These are phyloP conservation scores for Euleptes europaea DNA, from an alignment of 2,113 vertebrate species.

Conservation along the genomic window DNA sequence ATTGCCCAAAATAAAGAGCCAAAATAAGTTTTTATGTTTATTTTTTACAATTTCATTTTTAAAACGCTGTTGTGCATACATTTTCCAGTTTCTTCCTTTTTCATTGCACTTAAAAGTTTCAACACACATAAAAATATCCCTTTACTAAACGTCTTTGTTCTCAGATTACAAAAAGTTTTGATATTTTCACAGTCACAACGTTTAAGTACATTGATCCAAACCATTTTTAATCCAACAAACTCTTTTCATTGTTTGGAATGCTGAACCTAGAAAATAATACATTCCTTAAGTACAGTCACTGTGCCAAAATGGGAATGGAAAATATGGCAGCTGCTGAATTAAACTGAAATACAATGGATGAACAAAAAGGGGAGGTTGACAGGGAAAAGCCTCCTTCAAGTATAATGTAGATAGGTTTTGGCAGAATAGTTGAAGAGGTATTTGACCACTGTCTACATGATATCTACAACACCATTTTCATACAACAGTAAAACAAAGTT, in stretches of 20 bases:
- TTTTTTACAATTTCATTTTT: constrained; percentile 79
- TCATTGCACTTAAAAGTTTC: constrained; percentile 83
- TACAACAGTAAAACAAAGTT: constrained; percentile 57
- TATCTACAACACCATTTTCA: constrained; percentile 45
- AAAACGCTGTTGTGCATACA: constrained; percentile 75
- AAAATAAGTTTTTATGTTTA: constrained; percentile 51
- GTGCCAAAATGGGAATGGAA: constrained; percentile 46
- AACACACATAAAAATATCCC: constrained; percentile 85
- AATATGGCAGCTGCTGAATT: constrained; percentile 37
- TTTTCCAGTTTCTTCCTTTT: constrained; percentile 70
- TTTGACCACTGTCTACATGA: constrained; percentile 58
- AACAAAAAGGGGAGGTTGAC: constrained; percentile 28
- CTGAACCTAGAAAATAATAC: constrained; percentile 57
- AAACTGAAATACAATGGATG: constrained; percentile 20
- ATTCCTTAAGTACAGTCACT: constrained; percentile 55
- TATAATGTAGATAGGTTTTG: constrained; percentile 59
- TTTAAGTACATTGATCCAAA: constrained; percentile 73
- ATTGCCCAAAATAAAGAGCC: constrained; percentile 8
- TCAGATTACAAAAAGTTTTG: constrained; percentile 84
- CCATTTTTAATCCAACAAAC: constrained; percentile 57
- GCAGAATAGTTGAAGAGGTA: constrained; percentile 54
- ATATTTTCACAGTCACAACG: constrained; percentile 86
- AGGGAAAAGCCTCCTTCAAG: constrained; percentile 62
- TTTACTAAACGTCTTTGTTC: constrained; percentile 77
- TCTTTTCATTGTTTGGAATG: constrained; percentile 54